Base-by-base conservation (phyloP, 2,888 invertebrate species). In the Cantharis nigra region DNA sequence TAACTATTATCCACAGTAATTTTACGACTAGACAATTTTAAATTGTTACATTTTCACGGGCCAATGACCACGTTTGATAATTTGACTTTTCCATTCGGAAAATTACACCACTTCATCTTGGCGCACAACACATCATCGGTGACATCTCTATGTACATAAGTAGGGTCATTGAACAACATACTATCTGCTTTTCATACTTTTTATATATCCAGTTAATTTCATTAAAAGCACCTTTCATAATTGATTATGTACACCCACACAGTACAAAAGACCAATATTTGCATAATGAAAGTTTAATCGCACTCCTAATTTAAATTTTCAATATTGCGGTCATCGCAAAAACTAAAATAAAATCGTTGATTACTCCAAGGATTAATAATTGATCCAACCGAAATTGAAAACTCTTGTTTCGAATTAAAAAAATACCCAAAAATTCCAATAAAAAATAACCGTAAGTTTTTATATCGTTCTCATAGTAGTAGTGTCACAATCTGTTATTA, bases 61-160 rank as follows among this genome's bases (percentile, higher is more conserved):
- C 78, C 78, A 78, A 72, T 70, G 78, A 78, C 78, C 78, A 78
- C 72, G 49, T 20, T 72, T 75, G 13, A 20, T 23, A 13, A 20
- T 67, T 26, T 20, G 70, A 71, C 63, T 71, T 72, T 65, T 75
- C 78, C 78, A 78, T 78, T 78, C 72, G 72, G 71, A 62, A 75
- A 74, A 78, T 78, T 78, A 70, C 75, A 23, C 69, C 69, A 33
- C 20, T 67, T 70, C 67, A 63, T 63, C 71, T 69, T 71, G 49
- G 62, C 70, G 26, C 23, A 70, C 70, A 73, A 77, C 73, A 73
- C 49, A 49, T 49, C n/a, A 49, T 49, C n/a, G n/a, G 49, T 49
- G 49, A 49, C 49, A 49, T n/a, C 7, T 49, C 13, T 49, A n/a
- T 49, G 49, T 49, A 49, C 49, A 49, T 49, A 49, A 49, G 49